Base-by-base conservation (phyloP, 2,888 invertebrate genomes). In the Parochlus steinenii region DNA sequence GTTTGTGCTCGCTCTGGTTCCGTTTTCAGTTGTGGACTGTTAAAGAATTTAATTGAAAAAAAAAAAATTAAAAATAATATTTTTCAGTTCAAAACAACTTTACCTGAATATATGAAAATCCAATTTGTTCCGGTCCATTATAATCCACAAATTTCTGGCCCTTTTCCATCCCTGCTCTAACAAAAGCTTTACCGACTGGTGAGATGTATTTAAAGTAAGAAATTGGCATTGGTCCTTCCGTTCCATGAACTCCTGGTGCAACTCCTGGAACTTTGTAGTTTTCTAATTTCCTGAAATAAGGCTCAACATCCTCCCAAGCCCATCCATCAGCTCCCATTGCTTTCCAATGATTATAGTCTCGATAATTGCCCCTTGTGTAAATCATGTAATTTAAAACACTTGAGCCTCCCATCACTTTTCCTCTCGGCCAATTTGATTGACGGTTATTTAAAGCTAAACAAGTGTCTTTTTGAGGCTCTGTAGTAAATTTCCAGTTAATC, bases 301-400 rank as follows among this genome's bases (percentile, higher is more conserved):
- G 74, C 11, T 79, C 50, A 0, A 81, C 74, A 14, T 78, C 68
- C 17, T 69, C 57, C 63, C 69, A 81, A 31, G 73, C 67, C 82
- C 82, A 82, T 1, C 77, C 79, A 1, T 63, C 54, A 50, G 79
- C 78, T 1, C 79, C 83, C 47, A 71, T 50, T 2, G 59, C 60
- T 10, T 69, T 69, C 87, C 87, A 87, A 4, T 63, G 57, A 47
- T 86, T 75, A 51, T 78, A 87, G 48, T 87, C 85, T 4, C 62
- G 55, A 1, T 65, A 63, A 45, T 73, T 66, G 8, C 79, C 82
- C 41, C 80, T 59, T 0, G 76, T 77, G 47, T 78, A 81, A 46
- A 78, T 71, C 82, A 87, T 82, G 45, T 74, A 75, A 51, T 86
- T 86, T 7, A 85, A 59, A 1, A 78, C 73, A 41, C 78, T 78